Evolutionary conservation across 2,888 invertebrate genomes (phyloP).

Genomic region (Heliconius ismenius): DNA sequence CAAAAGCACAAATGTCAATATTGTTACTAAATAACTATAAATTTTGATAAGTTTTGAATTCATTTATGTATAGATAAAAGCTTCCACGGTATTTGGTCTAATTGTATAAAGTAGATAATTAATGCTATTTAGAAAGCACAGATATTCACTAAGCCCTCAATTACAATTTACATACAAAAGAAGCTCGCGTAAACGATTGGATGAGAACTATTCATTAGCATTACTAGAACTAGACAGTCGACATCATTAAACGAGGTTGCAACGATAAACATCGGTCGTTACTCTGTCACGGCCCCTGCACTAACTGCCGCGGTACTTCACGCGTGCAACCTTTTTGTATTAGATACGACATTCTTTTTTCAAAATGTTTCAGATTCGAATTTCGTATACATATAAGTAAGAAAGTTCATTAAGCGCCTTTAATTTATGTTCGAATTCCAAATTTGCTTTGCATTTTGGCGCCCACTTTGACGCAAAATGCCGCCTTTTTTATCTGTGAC

Average conservation of each 20-base stretch:
- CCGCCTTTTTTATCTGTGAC: conserved; percentile 30
- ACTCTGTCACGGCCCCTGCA: conserved; percentile 74
- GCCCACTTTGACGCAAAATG: conserved; percentile 44
- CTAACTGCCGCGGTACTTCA: conserved; percentile 70
- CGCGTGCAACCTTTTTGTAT: conserved; percentile 72
- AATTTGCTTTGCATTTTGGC: conserved; percentile 62
- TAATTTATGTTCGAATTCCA: conserved; percentile 64
- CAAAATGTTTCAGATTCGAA: conserved; percentile 49
- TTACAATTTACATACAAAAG: conserved; percentile 44
- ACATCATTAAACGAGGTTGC: conserved; percentile 50
- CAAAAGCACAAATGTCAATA: not conserved
- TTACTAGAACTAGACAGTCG: conserved; percentile 41
- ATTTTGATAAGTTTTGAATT: not conserved
- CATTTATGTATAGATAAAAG: not conserved
- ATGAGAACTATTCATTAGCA: conserved; percentile 46
- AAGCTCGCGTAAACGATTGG: conserved; percentile 43
- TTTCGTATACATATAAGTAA: conserved; percentile 49
- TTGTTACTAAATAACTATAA: not conserved
- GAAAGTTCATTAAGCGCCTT: conserved; percentile 64
- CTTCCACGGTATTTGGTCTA: not conserved
- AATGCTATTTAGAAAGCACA: conserved; percentile 23
- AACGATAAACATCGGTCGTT: conserved; percentile 76
- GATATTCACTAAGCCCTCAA: conserved; percentile 31
- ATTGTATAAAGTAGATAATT: not conserved
- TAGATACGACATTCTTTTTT: conserved; percentile 46